Evolutionary conservation across 2,113 vertebrate genomes (phyloP), one percentile per base, ranked within the genome.

Genomic region (Penelope pileata): DNA sequence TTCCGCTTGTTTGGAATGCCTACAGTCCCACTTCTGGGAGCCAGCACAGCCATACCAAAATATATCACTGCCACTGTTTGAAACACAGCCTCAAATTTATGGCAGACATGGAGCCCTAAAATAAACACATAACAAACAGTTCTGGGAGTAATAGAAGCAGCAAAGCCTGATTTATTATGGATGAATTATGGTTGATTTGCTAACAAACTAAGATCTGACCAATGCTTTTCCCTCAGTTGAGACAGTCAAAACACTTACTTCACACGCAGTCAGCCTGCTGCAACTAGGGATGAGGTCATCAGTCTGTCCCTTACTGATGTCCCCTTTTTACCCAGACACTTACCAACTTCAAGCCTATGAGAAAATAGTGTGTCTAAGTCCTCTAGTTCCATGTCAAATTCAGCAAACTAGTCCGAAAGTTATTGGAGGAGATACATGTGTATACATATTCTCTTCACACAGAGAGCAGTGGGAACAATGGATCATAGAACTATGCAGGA

Each of bases 21-120:
- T 66, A 26, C 29, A 90, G 62, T 73, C 40, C 24, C 59, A 59
- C 47, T 83, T 70, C 68, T 74, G 92, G 83, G 68, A 95, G 34
- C 29, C 76, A 93, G 51, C 34, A 70, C 0, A 88, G 72, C 34
- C 79, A 67, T 54, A 74, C 11, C 53, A 29, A 54, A 75, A 88
- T 96, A 75, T 24, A 84, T 91, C 77, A 78, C 29, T 92, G 69
- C n/a, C 83, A 75, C 56, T 64, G 13, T 27, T 60, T 86, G 91
- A 86, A 86, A 92, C 94, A 82, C 81, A 86, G 60, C 26, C 64
- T 32, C 60, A 91, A 73, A 96, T 94, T 95, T 92, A 96, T 76
- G 73, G 51, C 69, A 86, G 80, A 23, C 43, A 67, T 8, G 78
- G 66, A 86, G 69, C n/a, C 45, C 43, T 86, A 92, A 92, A 96